These are phyloP conservation scores for Eupelmus urozonus DNA, from an alignment of 2,888 invertebrate species.

Conservation along the genomic window DNA sequence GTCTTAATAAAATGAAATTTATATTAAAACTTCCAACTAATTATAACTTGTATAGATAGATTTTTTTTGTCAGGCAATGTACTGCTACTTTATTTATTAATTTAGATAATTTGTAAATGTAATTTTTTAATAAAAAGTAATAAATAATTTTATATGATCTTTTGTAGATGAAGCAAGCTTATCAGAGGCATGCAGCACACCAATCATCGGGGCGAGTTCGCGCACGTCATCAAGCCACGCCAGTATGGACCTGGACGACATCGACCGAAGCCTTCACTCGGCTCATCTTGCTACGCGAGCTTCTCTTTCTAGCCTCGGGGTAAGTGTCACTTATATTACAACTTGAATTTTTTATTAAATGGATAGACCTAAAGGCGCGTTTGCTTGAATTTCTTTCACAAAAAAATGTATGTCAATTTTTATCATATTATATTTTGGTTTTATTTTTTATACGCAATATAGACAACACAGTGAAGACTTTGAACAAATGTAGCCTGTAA, in stretches of 20 bases:
- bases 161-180: constrained; percentile 74
- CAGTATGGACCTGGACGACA: constrained; percentile 73
- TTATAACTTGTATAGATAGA: no score
- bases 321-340: no score
- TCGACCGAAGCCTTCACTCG: constrained; percentile 72
- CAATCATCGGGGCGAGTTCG: constrained; percentile 74
- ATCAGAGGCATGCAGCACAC: constrained; percentile 76
- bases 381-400: no score
- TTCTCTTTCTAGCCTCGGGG: constrained; percentile 75
- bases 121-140: background rate
- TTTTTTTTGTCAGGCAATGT: no score
- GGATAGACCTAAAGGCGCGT: no score
- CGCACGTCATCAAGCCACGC: constrained; percentile 71
- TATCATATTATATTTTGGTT: no score
- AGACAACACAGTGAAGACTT: no score
- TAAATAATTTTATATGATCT: background rate
- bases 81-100: background rate
- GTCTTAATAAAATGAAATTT: background rate
- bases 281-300: constrained; percentile 73
- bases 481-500: no score
- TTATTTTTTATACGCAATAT: no score
- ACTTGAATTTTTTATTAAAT: no score
- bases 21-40: no score
- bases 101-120: background rate
- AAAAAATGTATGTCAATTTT: no score